Base-by-base conservation (phyloP, 2,888 invertebrate species). In the Smittia sp. region DNA sequence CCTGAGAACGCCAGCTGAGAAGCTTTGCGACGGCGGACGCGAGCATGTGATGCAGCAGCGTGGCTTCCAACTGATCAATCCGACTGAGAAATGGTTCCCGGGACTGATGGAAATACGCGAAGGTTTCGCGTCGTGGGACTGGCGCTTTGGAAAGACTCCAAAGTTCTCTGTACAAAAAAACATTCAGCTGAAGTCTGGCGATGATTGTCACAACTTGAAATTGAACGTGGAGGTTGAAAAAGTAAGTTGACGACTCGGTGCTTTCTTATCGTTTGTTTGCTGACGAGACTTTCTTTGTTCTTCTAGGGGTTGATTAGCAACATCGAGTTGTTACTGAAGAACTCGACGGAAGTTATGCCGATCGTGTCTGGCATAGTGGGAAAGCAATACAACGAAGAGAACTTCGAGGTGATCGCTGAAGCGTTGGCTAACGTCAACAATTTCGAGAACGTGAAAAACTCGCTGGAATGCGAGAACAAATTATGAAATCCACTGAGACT, bases 121-220 rank as follows among this genome's bases (percentile, higher is more conserved):
- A 46, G 88, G 89, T 75, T 87, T 93, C 69, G 81, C 85, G 76
- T 89, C 89, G 25, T 96, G 95, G 94, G 89, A 94, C 74, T 96
- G 96, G 96, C 88, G 89, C 75, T 92, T 86, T 80, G 96, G 95
- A 0, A 90, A 88, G 80, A 93, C 96, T 0, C 97, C 96, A 0
- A 87, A 88, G 76, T 96, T 96, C 81, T 87, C 87, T 0, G 89
- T 93, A 1, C 79, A 81, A 74, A 83, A 82, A 70, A 81, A 81
- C 22, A 75, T 83, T 9, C 78, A 78, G 39, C 75, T 83, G 1
- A 83, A 83, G 74, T 86, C 85, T 70, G 81, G 84, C 24, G 85
- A 85, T 78, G 81, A 77, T 80, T 81, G 79, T 75, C 80, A 87
- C 77, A 87, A 86, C 81, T 85, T 85, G 1, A 84, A 87, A 77